Percentiles rank a stretch among this genome's conserved stretches.
phyloP scores from a whole-genome alignment of 2,888 invertebrate species.

The Caenorhabditis virilis region DNA sequence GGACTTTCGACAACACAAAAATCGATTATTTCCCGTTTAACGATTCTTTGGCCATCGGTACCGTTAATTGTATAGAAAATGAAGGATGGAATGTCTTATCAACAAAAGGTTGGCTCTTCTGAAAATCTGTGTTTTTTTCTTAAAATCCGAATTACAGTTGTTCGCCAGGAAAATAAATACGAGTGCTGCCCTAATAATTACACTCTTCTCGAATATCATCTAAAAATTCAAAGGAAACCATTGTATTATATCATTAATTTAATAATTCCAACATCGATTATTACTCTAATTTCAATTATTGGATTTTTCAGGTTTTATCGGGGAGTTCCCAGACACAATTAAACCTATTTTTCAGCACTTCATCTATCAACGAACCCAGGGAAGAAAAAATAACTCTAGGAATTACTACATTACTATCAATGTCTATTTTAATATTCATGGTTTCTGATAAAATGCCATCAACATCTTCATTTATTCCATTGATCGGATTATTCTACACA shows the following conservation, averaged over 20 bases:
- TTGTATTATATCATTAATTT: slow-evolving; percentile 59
- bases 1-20: slow-evolving; percentile 61
- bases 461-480: slow-evolving; percentile 71
- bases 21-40: slow-evolving; percentile 61
- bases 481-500: slow-evolving; percentile 71
- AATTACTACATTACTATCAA: slow-evolving; percentile 66
- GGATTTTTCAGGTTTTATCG: slow-evolving; percentile 70
- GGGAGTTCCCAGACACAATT: background rate
- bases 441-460: slow-evolving; percentile 70
- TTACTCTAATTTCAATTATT: slow-evolving; percentile 69
- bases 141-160: slow-evolving; percentile 30
- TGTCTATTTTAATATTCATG: slow-evolving; percentile 71
- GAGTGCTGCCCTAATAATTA: slow-evolving; percentile 62
- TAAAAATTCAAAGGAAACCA: slow-evolving; percentile 54
- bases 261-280: slow-evolving; percentile 67
- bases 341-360: slow-evolving; percentile 41
- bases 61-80: slow-evolving; percentile 59
- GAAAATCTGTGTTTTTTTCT: too few species aligned
- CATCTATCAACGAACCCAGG: slow-evolving; percentile 57
- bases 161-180: slow-evolving; percentile 55
- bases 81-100: slow-evolving; percentile 62
- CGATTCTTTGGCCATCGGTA: slow-evolving; percentile 52
- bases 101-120: slow-evolving; percentile 43
- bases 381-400: slow-evolving; percentile 64
- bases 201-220: slow-evolving; percentile 50